These are phyloP conservation scores for Phyto melanocephala DNA, from an alignment of 2,888 invertebrate species.

Conservation along the genomic window DNA sequence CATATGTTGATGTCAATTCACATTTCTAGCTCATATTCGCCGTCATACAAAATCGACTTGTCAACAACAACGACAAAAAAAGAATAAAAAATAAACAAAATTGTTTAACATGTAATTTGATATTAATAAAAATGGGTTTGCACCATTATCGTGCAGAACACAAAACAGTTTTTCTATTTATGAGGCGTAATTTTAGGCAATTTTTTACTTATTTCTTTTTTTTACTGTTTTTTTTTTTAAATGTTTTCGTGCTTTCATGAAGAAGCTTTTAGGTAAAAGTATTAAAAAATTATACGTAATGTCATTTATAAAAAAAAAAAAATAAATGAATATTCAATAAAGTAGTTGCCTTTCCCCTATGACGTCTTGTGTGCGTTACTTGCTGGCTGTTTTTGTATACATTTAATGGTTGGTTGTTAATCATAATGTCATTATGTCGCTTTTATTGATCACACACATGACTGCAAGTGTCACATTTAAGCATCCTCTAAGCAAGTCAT, in stretches of 20 bases:
- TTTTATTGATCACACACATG: conserved; percentile 42
- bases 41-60: background rate
- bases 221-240: background rate
- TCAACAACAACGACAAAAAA: background rate
- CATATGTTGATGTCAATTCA: conserved; percentile 28
- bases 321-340: too few relatives aligned
- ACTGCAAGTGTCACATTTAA: conserved; percentile 50
- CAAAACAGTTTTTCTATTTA: background rate
- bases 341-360: background rate
- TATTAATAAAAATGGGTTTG: conserved; percentile 27
- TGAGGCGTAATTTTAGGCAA: background rate
- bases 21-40: background rate
- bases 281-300: conserved; percentile 7
- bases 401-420: conserved; percentile 51
- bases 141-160: background rate
- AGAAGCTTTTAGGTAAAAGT: background rate
- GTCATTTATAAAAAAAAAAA: background rate
- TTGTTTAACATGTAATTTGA: conserved; percentile 36
- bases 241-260: background rate
- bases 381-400: conserved; percentile 26
- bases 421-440: conserved; percentile 56
- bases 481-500: conserved; percentile 6
- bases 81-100: conserved; percentile 4
- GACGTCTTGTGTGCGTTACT: background rate
- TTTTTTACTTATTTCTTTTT: background rate